Conservation (phyloP, 2,113 vertebrate species). For the Trogon melanurus region DNA sequence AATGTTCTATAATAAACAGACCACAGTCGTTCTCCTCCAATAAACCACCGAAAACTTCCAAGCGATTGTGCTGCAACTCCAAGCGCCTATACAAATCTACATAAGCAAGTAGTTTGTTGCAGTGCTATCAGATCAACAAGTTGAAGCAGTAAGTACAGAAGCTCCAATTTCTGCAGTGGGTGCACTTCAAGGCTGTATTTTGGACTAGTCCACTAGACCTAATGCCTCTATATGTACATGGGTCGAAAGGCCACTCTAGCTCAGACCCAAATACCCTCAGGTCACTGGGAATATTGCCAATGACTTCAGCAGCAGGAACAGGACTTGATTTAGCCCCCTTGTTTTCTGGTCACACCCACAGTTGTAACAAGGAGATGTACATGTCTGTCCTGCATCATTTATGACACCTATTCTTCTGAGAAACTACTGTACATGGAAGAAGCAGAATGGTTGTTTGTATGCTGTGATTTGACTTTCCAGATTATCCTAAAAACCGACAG, state of each 20-base stretch:
- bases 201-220: background rate
- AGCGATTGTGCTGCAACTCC: background rate
- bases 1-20: background rate
- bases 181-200: background rate
- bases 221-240: background rate
- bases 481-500: background rate
- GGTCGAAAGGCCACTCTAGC: background rate
- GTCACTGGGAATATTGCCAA: background rate
- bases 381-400: background rate
- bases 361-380: background rate
- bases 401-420: constrained; percentile 2
- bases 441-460: constrained; percentile 23
- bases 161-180: background rate
- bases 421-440: background rate
- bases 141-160: background rate
- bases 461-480: background rate
- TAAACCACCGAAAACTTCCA: background rate
- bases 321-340: background rate
- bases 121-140: background rate
- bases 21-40: background rate
- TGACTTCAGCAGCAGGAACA: background rate
- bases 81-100: background rate
- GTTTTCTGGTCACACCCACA: background rate
- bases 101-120: background rate
- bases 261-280: background rate